phyloP scores from a whole-genome alignment of 1,140 invertebrate genomes.

The Parasteatoda tepidariorum region DNA sequence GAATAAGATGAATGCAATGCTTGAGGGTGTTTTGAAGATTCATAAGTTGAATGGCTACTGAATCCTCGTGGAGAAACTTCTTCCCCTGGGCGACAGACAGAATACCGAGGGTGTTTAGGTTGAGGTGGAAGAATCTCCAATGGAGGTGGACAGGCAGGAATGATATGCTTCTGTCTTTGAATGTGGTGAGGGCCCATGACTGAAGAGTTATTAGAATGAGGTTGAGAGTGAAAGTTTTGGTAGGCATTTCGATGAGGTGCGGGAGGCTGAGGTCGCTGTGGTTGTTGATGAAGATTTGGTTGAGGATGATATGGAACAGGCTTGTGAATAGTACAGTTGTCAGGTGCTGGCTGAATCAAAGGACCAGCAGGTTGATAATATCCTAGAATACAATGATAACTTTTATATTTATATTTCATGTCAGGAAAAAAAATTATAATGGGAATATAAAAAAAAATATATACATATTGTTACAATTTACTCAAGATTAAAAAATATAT shows the following conservation, averaged over 20 bases:
- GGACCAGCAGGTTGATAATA: constrained; percentile 64
- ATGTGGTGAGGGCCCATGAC: background rate
- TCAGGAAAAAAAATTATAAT: background rate
- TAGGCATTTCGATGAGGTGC: constrained; percentile 7
- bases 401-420: background rate
- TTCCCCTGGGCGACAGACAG: background rate
- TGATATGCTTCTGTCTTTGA: background rate
- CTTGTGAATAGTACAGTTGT: constrained; percentile 61
- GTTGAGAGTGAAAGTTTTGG: constrained; percentile 7
- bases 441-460: background rate
- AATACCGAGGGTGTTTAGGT: background rate
- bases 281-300: constrained; percentile 31
- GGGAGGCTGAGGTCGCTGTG: constrained; percentile 35
- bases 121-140: background rate
- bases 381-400: constrained; percentile 50
- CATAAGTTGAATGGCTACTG: background rate
- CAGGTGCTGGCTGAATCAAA: constrained; percentile 62
- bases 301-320: constrained; percentile 63
- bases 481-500: too few species aligned
- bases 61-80: background rate
- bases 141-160: background rate
- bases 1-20: constrained; percentile 25
- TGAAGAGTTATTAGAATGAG: constrained; percentile 4
- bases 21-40: background rate
- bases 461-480: background rate